These are phyloP conservation scores for Dascillus cervinus DNA, from an alignment of 2,888 invertebrate genomes.

Conservation along the genomic window DNA sequence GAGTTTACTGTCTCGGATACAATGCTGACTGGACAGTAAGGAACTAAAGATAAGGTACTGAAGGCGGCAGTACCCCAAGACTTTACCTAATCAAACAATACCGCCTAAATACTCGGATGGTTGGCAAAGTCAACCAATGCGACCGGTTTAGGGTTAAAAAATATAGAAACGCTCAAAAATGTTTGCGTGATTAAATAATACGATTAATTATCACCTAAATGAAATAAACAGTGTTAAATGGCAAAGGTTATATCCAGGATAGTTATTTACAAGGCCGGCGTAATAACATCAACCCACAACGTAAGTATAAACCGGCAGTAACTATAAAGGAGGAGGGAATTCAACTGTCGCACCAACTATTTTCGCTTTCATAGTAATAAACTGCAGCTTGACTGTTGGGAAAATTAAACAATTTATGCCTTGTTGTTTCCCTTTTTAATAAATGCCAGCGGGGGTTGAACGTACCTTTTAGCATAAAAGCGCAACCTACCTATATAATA, in stretches of 20 bases:
- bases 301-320: too few species aligned
- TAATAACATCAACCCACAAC: slow-evolving; percentile 3
- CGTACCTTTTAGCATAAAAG: background rate
- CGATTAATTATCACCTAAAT: slow-evolving; percentile 13
- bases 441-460: background rate
- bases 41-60: too few species aligned
- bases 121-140: too few species aligned
- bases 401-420: slow-evolving; percentile 6
- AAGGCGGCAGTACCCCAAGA: too few species aligned
- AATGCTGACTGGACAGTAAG: too few species aligned
- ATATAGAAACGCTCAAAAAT: too few species aligned
- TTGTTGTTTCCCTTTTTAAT: slow-evolving; percentile 6
- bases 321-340: background rate
- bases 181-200: slow-evolving; percentile 3
- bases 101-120: too few species aligned
- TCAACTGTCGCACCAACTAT: background rate
- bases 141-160: too few species aligned
- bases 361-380: slow-evolving; percentile 7
- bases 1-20: too few species aligned
- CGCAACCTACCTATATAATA: background rate
- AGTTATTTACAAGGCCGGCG: slow-evolving; percentile 9
- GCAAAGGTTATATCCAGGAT: slow-evolving; percentile 10
- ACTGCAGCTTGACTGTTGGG: slow-evolving; percentile 5
- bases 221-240: slow-evolving; percentile 11
- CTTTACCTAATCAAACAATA: too few species aligned